phyloP scores from a whole-genome alignment of 2,113 vertebrate species.

The Sapajus apella region DNA sequence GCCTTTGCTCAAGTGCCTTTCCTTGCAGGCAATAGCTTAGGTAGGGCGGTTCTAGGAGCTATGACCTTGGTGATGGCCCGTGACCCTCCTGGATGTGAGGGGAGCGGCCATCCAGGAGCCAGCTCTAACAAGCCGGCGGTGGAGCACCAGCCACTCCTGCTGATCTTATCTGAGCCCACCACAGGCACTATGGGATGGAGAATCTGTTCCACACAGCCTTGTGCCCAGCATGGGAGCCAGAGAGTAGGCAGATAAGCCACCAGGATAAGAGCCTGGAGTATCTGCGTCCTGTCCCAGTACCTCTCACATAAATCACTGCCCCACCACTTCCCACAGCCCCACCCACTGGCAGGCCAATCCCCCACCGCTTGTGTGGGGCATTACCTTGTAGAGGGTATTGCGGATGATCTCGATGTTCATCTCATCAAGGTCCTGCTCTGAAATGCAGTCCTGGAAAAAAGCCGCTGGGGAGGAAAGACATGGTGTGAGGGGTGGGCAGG shows the following conservation, averaged over 20 bases:
- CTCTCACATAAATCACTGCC: conserved; percentile 29
- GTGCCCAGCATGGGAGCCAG: neutral
- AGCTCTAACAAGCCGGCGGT: conserved; percentile 41
- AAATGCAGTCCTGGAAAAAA: conserved; percentile 99
- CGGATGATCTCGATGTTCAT: conserved; percentile 99
- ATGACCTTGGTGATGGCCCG: neutral
- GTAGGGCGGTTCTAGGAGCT: neutral
- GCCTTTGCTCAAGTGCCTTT: conserved; percentile 41
- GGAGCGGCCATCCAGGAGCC: conserved; percentile 13
- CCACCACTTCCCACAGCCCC: neutral
- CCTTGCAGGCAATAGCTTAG: conserved; percentile 24
- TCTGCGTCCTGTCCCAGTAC: neutral
- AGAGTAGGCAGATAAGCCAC: neutral
- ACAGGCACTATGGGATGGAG: neutral
- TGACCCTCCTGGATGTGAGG: conserved; percentile 31
- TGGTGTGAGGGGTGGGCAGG: neutral
- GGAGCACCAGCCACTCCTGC: conserved; percentile 33
- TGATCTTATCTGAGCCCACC: conserved; percentile 64
- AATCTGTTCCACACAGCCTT: conserved; percentile 55
- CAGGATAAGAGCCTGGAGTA: neutral
- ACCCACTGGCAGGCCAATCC: neutral
- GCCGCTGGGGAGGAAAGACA: conserved; percentile 88
- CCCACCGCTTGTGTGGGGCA: neutral
- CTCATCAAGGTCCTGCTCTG: conserved; percentile 98
- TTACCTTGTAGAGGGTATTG: conserved; percentile 98